These are phyloP conservation scores for Yponomeuta malinellus DNA, from an alignment of 2,888 invertebrate species.

Conservation along the genomic window DNA sequence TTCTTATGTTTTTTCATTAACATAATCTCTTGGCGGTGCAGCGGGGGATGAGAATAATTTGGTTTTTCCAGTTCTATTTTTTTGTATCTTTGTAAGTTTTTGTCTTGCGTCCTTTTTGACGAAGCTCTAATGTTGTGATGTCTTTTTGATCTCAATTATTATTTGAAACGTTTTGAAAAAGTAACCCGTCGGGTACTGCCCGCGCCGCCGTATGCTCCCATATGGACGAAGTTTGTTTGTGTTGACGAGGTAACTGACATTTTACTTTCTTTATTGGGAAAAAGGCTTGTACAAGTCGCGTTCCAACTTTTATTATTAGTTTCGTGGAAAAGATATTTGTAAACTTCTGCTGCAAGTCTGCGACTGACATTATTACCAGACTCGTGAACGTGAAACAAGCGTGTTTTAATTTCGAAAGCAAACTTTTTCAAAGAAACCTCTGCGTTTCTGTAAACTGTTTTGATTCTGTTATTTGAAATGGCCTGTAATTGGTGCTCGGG, in stretches of 20 bases:
- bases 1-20: too few relatives aligned
- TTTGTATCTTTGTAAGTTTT: too few relatives aligned
- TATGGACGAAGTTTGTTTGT: slow-evolving; percentile 6
- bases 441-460: too few relatives aligned
- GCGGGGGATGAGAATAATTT: too few relatives aligned
- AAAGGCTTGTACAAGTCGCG: neutral
- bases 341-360: neutral
- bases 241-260: neutral
- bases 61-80: too few relatives aligned
- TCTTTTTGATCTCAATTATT: too few relatives aligned
- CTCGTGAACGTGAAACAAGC: neutral
- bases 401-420: neutral
- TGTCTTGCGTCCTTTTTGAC: too few relatives aligned
- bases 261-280: slow-evolving; percentile 4
- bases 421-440: neutral
- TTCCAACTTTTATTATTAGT: neutral
- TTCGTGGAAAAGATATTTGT: neutral
- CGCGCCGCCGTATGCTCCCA: slow-evolving; percentile 1
- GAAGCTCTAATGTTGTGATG: too few relatives aligned
- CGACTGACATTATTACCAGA: neutral
- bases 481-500: too few relatives aligned
- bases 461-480: too few relatives aligned
- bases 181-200: neutral
- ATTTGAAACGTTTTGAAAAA: too few relatives aligned
- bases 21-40: too few relatives aligned